Evolutionary conservation across 1,140 invertebrate species (phyloP).

Genomic region (Spodoptera frugiperda): DNA sequence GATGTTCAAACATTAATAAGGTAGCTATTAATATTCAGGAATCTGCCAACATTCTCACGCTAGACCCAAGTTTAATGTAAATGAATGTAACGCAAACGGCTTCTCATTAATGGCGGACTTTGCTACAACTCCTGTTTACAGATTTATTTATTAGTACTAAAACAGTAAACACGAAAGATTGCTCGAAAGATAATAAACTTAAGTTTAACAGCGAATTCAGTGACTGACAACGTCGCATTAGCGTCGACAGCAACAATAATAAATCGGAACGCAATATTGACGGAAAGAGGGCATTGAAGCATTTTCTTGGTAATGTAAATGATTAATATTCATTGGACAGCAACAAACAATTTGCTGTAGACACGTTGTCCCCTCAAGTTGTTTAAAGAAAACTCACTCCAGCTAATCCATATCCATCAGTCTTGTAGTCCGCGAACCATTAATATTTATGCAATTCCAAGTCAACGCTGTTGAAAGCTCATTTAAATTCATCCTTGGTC

Average conservation of each 20-base stretch:
- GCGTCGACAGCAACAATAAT: slow-evolving; percentile 62
- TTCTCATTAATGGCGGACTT: slow-evolving; percentile 5
- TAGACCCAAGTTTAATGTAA: slow-evolving; percentile 27
- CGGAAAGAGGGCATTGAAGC: slow-evolving; percentile 47
- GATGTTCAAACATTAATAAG: slow-evolving; percentile 33
- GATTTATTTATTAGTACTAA: slow-evolving; percentile 38
- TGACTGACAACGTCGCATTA: slow-evolving; percentile 50
- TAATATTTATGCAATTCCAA: slow-evolving; percentile 80
- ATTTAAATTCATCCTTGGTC: slow-evolving; percentile 78
- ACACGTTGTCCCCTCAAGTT: slow-evolving; percentile 51
- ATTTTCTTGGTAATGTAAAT: slow-evolving; percentile 53
- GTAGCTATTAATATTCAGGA: slow-evolving; percentile 37
- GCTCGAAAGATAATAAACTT: slow-evolving; percentile 25
- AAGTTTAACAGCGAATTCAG: slow-evolving; percentile 21
- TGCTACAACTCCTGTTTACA: background rate
- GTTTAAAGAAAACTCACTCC: slow-evolving; percentile 55
- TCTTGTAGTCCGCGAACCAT: slow-evolving; percentile 66
- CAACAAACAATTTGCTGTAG: slow-evolving; percentile 54
- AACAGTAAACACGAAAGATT: slow-evolving; percentile 11
- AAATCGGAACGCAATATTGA: slow-evolving; percentile 60
- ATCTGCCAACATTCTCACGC: slow-evolving; percentile 33
- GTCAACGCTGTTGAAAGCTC: slow-evolving; percentile 72
- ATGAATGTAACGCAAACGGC: slow-evolving; percentile 26
- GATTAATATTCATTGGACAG: slow-evolving; percentile 61
- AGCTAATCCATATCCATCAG: slow-evolving; percentile 71